Conservation (phyloP, 2,113 vertebrate genomes). For the Sinocyclocheilus anophthalmus region DNA sequence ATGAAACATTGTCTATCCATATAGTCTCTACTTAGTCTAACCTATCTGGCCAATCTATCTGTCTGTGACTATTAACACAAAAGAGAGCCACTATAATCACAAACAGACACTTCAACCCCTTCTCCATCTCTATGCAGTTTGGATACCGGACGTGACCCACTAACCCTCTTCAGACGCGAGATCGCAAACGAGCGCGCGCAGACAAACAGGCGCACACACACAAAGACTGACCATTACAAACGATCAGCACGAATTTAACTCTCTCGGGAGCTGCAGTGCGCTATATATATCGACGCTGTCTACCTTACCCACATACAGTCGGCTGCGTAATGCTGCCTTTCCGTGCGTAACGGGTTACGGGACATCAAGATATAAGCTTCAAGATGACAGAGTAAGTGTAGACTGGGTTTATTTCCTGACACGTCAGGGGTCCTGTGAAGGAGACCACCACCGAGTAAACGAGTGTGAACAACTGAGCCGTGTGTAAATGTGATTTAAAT, state of each 20-base stretch:
- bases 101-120: constrained; percentile 10
- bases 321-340: constrained; percentile 12
- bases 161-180: constrained; percentile 69
- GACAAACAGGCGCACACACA: background rate
- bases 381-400: constrained; percentile 53
- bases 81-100: background rate
- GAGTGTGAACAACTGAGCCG: constrained; percentile 60
- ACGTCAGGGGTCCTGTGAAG: constrained; percentile 41
- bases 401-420: constrained; percentile 55
- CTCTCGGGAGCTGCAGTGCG: background rate
- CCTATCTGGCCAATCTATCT: background rate
- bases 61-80: background rate
- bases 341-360: background rate
- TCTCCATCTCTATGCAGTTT: constrained; percentile 41
- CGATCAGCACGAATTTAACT: constrained; percentile 25
- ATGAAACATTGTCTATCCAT: background rate
- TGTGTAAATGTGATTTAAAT: constrained; percentile 61
- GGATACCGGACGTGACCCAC: constrained; percentile 68
- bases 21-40: background rate
- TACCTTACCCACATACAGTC: background rate
- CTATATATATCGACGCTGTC: constrained; percentile 31
- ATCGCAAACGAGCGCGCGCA: background rate
- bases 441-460: constrained; percentile 47
- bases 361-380: background rate
- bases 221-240: constrained; percentile 25